phyloP scores from a whole-genome alignment of 23 tunicate species.

The Trididemnum clinides region DNA sequence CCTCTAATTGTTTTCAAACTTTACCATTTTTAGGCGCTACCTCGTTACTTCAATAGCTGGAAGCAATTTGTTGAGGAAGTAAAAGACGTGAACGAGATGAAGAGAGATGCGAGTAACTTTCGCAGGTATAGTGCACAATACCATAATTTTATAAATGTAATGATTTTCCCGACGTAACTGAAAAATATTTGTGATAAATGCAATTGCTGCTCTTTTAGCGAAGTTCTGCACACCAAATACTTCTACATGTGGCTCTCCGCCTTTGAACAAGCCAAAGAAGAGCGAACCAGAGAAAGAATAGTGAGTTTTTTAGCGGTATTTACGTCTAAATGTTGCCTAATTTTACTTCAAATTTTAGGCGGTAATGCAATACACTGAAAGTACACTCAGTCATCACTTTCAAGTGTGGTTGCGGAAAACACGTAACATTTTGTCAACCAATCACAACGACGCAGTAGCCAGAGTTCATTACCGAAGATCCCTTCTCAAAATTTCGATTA shows the following conservation, averaged over 20 bases:
- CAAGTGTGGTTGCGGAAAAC: conserved; percentile 43
- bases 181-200: not conserved
- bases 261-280: conserved; percentile 63
- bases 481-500: conserved; percentile 41
- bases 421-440: conserved; percentile 3
- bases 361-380: conserved; percentile 49
- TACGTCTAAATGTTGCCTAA: not conserved
- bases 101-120: conserved; percentile 48
- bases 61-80: conserved; percentile 37
- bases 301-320: conserved; percentile 6
- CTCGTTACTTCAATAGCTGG: conserved; percentile 59
- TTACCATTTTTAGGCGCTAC: conserved; percentile 35
- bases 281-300: conserved; percentile 69
- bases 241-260: conserved; percentile 69
- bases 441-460: conserved; percentile 49
- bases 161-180: not conserved
- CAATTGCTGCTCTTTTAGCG: not conserved
- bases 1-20: not conserved
- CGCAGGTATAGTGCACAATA: conserved; percentile 45
- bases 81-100: conserved; percentile 32
- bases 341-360: conserved; percentile 65
- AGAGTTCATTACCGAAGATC: conserved; percentile 56
- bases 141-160: not conserved
- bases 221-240: conserved; percentile 56
- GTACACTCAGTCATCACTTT: conserved; percentile 32